Percentiles rank a stretch among this genome's conserved stretches.
Evolutionary conservation across 2,888 invertebrate genomes (phyloP).

Genomic region (Trisateles emortualis): DNA sequence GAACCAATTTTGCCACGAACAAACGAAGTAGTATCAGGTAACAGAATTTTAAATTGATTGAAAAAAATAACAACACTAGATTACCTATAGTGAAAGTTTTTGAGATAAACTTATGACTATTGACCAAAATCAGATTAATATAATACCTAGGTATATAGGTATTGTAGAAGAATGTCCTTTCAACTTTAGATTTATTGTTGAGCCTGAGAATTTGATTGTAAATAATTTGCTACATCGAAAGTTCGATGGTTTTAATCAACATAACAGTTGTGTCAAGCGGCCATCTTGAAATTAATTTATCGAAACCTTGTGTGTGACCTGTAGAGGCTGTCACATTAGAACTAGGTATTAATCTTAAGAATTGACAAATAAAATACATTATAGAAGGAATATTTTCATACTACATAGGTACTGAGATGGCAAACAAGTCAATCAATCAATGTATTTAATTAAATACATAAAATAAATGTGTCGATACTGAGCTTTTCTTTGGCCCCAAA

Average conservation of each 20-base stretch:
- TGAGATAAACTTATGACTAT: not conserved
- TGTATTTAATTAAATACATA: too few relatives aligned
- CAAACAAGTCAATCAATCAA: too few relatives aligned
- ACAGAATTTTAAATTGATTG: too few relatives aligned
- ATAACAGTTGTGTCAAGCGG: not conserved
- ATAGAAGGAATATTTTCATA: too few relatives aligned
- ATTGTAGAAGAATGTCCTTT: constrained; percentile 7
- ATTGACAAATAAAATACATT: not conserved
- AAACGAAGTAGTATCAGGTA: too few relatives aligned
- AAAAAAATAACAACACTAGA: too few relatives aligned
- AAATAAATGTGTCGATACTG: too few relatives aligned
- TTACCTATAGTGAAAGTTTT: too few relatives aligned
- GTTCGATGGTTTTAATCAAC: constrained; percentile 15
- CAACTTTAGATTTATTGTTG: constrained; percentile 12
- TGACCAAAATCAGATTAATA: not conserved
- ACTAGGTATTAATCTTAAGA: not conserved
- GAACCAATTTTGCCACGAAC: too few relatives aligned
- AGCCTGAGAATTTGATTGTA: constrained; percentile 4
- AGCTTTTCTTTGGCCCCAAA: too few relatives aligned
- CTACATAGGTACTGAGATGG: too few relatives aligned
- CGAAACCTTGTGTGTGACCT: constrained; percentile 1
- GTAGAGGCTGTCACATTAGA: not conserved
- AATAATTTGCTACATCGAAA: constrained; percentile 20
- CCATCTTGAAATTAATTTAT: not conserved
- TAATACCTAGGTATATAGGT: not conserved